phyloP scores from a whole-genome alignment of 2,888 invertebrate species.

The Altica lythri region DNA sequence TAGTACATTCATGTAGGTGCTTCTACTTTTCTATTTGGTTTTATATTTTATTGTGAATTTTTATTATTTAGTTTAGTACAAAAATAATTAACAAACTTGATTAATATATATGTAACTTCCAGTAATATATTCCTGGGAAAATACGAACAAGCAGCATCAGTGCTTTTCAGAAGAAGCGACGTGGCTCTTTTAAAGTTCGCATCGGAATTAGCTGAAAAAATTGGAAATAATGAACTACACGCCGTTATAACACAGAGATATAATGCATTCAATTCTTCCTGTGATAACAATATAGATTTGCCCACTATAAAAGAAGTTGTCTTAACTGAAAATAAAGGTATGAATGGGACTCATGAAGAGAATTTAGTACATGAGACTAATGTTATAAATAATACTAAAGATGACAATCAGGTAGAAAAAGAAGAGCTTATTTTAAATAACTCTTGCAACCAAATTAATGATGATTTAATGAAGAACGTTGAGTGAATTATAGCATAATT shows the following conservation, averaged over 20 bases:
- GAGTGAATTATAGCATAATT: too few species aligned
- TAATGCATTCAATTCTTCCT: constrained; percentile 30
- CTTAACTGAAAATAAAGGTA: not conserved
- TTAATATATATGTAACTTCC: constrained; percentile 29
- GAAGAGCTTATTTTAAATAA: too few species aligned
- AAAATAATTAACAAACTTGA: not conserved
- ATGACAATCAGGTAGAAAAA: too few species aligned
- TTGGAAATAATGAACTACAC: constrained; percentile 54
- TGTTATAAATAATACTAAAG: not conserved
- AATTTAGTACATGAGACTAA: not conserved
- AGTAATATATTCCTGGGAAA: constrained; percentile 66
- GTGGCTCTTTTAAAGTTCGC: constrained; percentile 63
- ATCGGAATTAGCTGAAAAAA: constrained; percentile 62
- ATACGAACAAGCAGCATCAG: constrained; percentile 65
- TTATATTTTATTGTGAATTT: too few species aligned
- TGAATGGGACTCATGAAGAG: not conserved
- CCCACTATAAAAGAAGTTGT: constrained; percentile 9
- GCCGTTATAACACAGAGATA: constrained; percentile 37
- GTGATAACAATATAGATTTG: not conserved
- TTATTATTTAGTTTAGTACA: too few species aligned
- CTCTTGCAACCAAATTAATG: too few species aligned
- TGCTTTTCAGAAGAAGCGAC: constrained; percentile 63
- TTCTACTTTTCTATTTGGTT: too few species aligned
- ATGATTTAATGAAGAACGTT: too few species aligned
- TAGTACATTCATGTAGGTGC: too few species aligned